Evolutionary conservation across 2,888 invertebrate species (phyloP), one percentile per base, ranked within the genome.

Genomic region (Tiphia femorata): DNA sequence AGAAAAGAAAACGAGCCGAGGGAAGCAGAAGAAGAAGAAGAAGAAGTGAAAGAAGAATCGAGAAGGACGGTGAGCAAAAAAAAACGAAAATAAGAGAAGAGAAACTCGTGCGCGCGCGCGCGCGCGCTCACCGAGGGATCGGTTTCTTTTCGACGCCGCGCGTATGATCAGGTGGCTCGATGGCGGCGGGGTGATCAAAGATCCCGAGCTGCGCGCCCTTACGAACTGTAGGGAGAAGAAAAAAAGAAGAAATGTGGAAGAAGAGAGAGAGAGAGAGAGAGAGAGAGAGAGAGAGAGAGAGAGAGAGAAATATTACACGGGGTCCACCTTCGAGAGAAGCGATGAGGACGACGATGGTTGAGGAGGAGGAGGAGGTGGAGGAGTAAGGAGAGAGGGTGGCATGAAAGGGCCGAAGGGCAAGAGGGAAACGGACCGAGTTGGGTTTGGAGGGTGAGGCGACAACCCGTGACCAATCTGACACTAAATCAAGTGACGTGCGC

Each of bases 391-490:
- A 59, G 53, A 59, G 55, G 51, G 59, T 58, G 55, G 41, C 16
- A 25, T 55, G 50, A 35, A 46, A 42, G 53, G 40, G 49, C 33
- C 33, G 50, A 40, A 37, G 41, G 27, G 29, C 56, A n/a, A 46
- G 50, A 50, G 46, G 25, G 53, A 25, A 50, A 50, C 37, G 35
- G 42, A n/a, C 42, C 46, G 33, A 43, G 47, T 42, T 46, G 57
- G 46, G 56, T 47, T 56, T 57, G 59, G 66, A 65, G 74, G 66
- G 66, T 73, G 72, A 78, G 76, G 71, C 76, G 76, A 76, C 76
- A 76, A 76, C 71, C 76, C 80, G 79, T 79, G 78, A 79, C 78
- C 78, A 79, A 79, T 79, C 79, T 75, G 73, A 76, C 79, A 72
- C 76, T 79, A 79, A 79, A 79, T 79, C 78, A 79, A 77, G 76